Base-by-base conservation (phyloP, 2,797 vertebrate species). In the Xerus rutilus region DNA sequence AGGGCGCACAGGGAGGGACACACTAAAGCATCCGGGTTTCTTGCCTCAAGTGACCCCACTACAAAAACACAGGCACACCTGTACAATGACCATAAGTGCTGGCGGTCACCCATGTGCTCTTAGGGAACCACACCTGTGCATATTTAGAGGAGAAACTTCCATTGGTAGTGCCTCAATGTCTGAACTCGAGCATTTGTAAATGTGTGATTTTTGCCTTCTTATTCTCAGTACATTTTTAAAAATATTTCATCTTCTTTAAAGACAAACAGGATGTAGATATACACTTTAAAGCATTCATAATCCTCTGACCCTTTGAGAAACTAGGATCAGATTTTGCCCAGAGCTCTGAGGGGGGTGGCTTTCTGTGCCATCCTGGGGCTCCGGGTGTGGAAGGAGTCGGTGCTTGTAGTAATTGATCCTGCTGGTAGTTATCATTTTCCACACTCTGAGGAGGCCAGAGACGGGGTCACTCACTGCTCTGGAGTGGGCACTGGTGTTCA, bases 321-420 rank as follows among this genome's bases (percentile, higher is more conserved):
- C 73, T 28, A 12, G 15, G 35, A 7, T 15, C 3, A 0, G 28
- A 70, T 39, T 28, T 30, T 35, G 5, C 7, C 59, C 8, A 30
- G 65, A 32, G 5, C 10, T 39, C 52, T 3, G 7, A 20, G 39
- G 0, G 28, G 62, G 35, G 21, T 62, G 59, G 0, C 52, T 54
- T 21, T 25, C 57, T 25, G 9, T 3, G 45, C 7, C 18, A 25
- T 28, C 59, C 21, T 39, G 67, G 30, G 23, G 35, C 35, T n/a
- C 4, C 0, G 14, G 8, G 2, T 7, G 18, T 9, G 0, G 10
- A 28, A 20, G 17, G 8, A 0, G 7, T 8, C 8, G 7, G 43
- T 7, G 20, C 25, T 30, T 59, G 11, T 1, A 9, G 23, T 30
- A 10, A 32, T 2, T 45, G 83, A 62, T 17, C 35, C 70, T 32